These are phyloP conservation scores for Neodiprion lecontei DNA, from an alignment of 1,140 invertebrate species.

Conservation along the genomic window DNA sequence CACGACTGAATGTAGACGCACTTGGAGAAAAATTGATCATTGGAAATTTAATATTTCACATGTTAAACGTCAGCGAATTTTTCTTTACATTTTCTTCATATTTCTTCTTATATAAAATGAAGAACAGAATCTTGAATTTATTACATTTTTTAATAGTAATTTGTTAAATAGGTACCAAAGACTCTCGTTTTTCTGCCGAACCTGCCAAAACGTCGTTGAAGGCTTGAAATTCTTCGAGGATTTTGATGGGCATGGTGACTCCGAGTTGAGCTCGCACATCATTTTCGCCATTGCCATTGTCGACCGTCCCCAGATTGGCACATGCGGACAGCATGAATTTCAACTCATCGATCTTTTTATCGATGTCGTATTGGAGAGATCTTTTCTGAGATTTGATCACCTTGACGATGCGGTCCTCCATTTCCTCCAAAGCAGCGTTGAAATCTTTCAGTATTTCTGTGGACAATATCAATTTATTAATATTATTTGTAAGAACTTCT, in stretches of 20 bases:
- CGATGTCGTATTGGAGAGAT: conserved; percentile 13
- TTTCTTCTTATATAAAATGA: too few species aligned
- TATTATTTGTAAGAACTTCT: not conserved
- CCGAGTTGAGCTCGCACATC: conserved; percentile 15
- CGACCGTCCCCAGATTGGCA: conserved; percentile 12
- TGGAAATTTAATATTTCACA: too few species aligned
- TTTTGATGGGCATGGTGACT: conserved; percentile 16
- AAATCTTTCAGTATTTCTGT: conserved; percentile 16
- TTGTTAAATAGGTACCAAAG: conserved; percentile 4
- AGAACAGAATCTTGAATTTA: too few species aligned
- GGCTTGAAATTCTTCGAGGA: conserved; percentile 14
- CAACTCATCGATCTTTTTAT: conserved; percentile 15
- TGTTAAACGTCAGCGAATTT: too few species aligned
- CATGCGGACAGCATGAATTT: conserved; percentile 8
- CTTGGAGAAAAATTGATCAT: too few species aligned
- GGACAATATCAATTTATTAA: conserved; percentile 11
- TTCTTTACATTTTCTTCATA: too few species aligned
- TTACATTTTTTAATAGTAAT: too few species aligned
- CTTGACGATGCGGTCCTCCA: conserved; percentile 10
- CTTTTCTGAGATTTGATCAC: conserved; percentile 10
- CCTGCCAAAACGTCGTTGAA: conserved; percentile 8
- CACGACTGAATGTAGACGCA: too few species aligned
- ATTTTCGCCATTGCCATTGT: not conserved
- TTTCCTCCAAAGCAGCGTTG: conserved; percentile 16
- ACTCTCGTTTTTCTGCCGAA: conserved; percentile 11